phyloP scores from a whole-genome alignment of 2,113 vertebrate genomes.

The Oceanodroma tethys region DNA sequence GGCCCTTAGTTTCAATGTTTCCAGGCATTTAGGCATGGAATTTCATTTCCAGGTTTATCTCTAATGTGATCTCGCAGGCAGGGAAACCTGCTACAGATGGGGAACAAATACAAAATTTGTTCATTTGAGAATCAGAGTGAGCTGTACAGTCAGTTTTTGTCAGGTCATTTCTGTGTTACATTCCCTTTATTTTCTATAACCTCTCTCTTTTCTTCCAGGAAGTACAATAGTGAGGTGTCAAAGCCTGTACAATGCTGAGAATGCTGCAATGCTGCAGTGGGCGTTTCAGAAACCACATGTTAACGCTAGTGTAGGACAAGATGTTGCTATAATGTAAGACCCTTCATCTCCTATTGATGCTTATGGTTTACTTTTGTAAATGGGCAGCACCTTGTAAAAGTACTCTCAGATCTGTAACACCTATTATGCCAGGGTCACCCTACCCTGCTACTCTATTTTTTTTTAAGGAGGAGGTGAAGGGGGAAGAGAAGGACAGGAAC shows the following conservation, averaged over 20 bases:
- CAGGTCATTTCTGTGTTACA: background rate
- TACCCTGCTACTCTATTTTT: background rate
- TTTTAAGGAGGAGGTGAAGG: background rate
- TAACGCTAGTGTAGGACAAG: background rate
- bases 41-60: conserved; percentile 35
- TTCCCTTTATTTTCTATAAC: background rate
- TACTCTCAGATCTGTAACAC: background rate
- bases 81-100: background rate
- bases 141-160: background rate
- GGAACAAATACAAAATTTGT: background rate
- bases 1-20: background rate
- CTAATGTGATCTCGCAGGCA: background rate
- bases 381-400: background rate
- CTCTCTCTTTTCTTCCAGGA: background rate
- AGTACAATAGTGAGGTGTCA: background rate
- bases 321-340: background rate
- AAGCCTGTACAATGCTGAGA: background rate
- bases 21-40: background rate
- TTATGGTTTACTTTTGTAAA: background rate
- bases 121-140: background rate
- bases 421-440: background rate
- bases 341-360: background rate
- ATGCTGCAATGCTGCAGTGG: background rate
- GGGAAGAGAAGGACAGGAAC: background rate
- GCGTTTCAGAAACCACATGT: background rate